Base-by-base conservation (phyloP, 2,797 vertebrate genomes). In the Lates japonicus region DNA sequence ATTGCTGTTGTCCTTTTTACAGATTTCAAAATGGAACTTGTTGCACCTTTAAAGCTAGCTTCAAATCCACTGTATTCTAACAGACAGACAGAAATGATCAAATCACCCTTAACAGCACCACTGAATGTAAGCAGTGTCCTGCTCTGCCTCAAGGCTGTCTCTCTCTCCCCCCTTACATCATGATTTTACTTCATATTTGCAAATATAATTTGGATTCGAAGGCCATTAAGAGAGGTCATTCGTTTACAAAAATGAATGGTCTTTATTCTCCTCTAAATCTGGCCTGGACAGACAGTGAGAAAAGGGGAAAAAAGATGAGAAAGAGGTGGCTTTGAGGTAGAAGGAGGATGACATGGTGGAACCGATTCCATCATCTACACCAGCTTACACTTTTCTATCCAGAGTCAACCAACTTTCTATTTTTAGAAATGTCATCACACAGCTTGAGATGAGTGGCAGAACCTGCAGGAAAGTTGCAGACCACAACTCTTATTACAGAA, bases 341-440 rank as follows among this genome's bases (percentile, higher is more conserved):
- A 80, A 77, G 46, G 70, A 44, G 42, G 72, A 83, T 68, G 44
- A 67, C 49, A 42, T 62, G 62, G 16, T 78, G 80, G 74, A 72
- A 78, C 67, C 65, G 70, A 82, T 59, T 84, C 55, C 57, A 82
- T 87, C 74, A 60, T 81, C 78, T 58, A 63, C 46, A 84, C 80
- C 25, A 52, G 76, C 22, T 84, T 61, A 70, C 55, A 57, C 62
- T 14, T 73, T 75, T 83, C 81, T 78, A 37, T 86, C 78, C 66
- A 63, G 55, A 80, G 68, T 63, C 65, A 75, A 69, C 14, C 73
- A 54, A 70, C 31, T 35, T 81, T 70, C 83, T 91, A 91, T 86
- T 92, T 91, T 86, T 76, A 86, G 83, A 82, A 85, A 74, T 64
- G 46, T 71, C 78, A 70, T 80, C 54, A 60, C 48, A 73, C 25